Percentiles rank a stretch among this genome's conserved stretches.
These are phyloP conservation scores for Alcis repandata DNA, from an alignment of 2,888 invertebrate genomes.

Conservation along the genomic window DNA sequence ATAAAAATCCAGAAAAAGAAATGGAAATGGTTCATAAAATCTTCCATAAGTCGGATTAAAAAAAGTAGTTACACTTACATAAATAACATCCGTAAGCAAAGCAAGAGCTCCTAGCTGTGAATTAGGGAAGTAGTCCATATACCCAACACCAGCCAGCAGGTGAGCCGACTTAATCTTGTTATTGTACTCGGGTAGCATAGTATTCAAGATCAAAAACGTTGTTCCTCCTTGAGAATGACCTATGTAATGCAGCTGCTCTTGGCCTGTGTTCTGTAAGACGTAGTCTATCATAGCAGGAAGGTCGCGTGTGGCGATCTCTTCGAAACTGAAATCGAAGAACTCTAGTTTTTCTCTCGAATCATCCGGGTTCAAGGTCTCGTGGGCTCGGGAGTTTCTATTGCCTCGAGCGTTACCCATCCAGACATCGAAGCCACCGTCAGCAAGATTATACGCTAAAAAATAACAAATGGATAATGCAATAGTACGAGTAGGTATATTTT, in stretches of 20 bases:
- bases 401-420: conserved; percentile 95
- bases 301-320: conserved; percentile 72
- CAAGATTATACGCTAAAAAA: conserved; percentile 88
- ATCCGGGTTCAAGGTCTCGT: conserved; percentile 73
- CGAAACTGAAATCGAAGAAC: conserved; percentile 75
- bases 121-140: conserved; percentile 64
- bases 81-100: conserved; percentile 57
- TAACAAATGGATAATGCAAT: not conserved
- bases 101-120: conserved; percentile 48
- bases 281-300: conserved; percentile 74
- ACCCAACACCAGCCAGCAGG: conserved; percentile 71
- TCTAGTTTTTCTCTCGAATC: conserved; percentile 47
- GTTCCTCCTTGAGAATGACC: conserved; percentile 81
- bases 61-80: conserved; percentile 58
- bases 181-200: conserved; percentile 69
- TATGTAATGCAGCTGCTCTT: conserved; percentile 68
- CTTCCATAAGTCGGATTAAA: too few species aligned
- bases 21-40: too few species aligned
- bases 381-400: conserved; percentile 89
- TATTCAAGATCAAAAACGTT: conserved; percentile 63
- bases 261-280: conserved; percentile 59
- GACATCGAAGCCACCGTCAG: conserved; percentile 90
- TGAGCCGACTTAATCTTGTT: conserved; percentile 69
- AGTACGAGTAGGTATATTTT: too few species aligned
- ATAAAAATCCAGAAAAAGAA: too few species aligned